Percentiles rank a stretch among this genome's conserved stretches.
These are phyloP conservation scores for Archivesica marissinica DNA, from an alignment of 1,140 invertebrate genomes.

Conservation along the genomic window DNA sequence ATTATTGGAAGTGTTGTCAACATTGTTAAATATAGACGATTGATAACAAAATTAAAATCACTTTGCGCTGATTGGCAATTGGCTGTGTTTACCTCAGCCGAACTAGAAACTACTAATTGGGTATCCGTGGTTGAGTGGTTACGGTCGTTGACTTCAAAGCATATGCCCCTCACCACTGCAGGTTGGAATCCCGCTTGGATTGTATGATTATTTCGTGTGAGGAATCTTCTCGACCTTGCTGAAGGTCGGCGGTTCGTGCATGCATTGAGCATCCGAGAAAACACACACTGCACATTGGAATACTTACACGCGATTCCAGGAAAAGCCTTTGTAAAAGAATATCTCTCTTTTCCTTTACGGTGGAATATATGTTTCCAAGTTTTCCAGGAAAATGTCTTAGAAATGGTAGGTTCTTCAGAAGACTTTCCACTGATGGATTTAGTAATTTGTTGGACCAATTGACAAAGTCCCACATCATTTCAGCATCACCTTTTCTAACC, in stretches of 20 bases:
- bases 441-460: constrained; percentile 43
- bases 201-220: neutral
- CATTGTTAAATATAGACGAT: too few relatives aligned
- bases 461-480: constrained; percentile 47
- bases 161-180: neutral
- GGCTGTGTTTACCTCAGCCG: too few relatives aligned
- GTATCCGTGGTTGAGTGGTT: too few relatives aligned
- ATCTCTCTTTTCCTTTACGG: constrained; percentile 25
- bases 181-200: neutral
- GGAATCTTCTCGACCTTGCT: neutral
- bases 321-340: constrained; percentile 32
- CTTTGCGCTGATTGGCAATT: too few relatives aligned
- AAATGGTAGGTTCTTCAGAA: constrained; percentile 52
- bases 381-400: constrained; percentile 38
- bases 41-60: too few relatives aligned
- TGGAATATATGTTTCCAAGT: neutral
- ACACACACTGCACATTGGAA: neutral
- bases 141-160: neutral
- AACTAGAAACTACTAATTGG: too few relatives aligned
- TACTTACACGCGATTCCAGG: constrained; percentile 19
- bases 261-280: neutral
- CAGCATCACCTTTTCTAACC: neutral
- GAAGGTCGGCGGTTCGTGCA: neutral
- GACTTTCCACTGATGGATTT: constrained; percentile 35
- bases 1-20: too few relatives aligned